Conservation (phyloP, 2,888 invertebrate genomes). For the Drosophila cracens region DNA sequence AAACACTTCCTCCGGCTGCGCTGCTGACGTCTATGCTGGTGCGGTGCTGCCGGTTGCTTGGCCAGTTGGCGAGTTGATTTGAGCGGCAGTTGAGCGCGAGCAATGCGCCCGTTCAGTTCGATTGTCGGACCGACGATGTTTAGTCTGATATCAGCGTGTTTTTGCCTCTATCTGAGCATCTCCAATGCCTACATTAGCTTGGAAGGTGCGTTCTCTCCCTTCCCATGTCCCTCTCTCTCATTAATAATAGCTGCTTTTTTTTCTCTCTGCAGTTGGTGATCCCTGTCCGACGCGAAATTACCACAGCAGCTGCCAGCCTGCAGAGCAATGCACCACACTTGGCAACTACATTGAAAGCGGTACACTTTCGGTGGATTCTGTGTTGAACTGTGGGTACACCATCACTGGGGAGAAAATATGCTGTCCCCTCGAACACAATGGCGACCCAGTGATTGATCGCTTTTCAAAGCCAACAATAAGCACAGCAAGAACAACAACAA, state of each 20-base stretch:
- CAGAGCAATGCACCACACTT: conserved; percentile 46
- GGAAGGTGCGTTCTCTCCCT: conserved; percentile 50
- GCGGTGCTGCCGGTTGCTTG: neutral
- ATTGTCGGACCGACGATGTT: conserved; percentile 31
- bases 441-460: neutral
- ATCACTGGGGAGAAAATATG: conserved; percentile 59
- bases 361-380: conserved; percentile 13
- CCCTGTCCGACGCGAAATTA: conserved; percentile 59
- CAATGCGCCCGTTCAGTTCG: conserved; percentile 45
- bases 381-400: conserved; percentile 57
- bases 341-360: conserved; percentile 29
- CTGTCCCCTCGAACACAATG: conserved; percentile 44
- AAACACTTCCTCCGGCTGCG: conserved; percentile 4
- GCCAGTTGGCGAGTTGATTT: conserved; percentile 1
- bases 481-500: neutral
- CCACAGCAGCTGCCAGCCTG: conserved; percentile 55
- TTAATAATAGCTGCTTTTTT: rapidly evolving
- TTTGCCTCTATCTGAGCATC: conserved; percentile 27
- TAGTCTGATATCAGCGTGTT: conserved; percentile 16
- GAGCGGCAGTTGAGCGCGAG: conserved; percentile 48
- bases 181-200: conserved; percentile 47
- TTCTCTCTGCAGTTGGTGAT: conserved; percentile 55
- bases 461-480: neutral
- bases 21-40: neutral
- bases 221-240: neutral